Conservation (phyloP, 2,113 vertebrate species). For the Cyphomyrus discorhynchus region DNA sequence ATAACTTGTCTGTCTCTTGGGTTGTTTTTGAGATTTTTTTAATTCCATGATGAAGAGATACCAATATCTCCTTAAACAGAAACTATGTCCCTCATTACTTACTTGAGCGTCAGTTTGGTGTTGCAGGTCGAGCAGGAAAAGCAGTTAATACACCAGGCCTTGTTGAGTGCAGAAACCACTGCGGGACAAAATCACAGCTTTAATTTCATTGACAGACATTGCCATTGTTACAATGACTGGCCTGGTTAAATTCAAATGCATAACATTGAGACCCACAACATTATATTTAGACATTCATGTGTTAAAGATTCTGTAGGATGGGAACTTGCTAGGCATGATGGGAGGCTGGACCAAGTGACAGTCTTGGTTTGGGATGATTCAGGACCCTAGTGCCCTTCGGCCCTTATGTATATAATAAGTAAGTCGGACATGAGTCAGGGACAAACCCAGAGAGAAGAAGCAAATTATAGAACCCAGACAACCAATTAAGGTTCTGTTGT, state of each 20-base stretch:
- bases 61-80: not conserved
- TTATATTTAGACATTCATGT: not conserved
- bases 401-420: not conserved
- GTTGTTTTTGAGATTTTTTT: not conserved
- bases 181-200: slow-evolving; percentile 18
- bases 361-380: not conserved
- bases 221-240: not conserved
- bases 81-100: slow-evolving; percentile 51
- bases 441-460: not conserved
- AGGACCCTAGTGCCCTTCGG: not conserved
- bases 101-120: slow-evolving; percentile 96
- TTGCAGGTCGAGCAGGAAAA: slow-evolving; percentile 96
- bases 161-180: slow-evolving; percentile 97
- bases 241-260: not conserved
- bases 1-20: not conserved
- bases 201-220: not conserved
- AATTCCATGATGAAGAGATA: not conserved
- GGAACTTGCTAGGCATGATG: not conserved
- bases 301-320: not conserved
- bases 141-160: slow-evolving; percentile 96
- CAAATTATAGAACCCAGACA: not conserved
- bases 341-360: not conserved
- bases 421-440: not conserved
- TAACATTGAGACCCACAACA: not conserved
- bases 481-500: not conserved